Percentiles rank a stretch among this genome's conserved stretches.
These are phyloP conservation scores for Hemistola chrysoprasaria DNA, from an alignment of 2,888 invertebrate species.

Conservation along the genomic window DNA sequence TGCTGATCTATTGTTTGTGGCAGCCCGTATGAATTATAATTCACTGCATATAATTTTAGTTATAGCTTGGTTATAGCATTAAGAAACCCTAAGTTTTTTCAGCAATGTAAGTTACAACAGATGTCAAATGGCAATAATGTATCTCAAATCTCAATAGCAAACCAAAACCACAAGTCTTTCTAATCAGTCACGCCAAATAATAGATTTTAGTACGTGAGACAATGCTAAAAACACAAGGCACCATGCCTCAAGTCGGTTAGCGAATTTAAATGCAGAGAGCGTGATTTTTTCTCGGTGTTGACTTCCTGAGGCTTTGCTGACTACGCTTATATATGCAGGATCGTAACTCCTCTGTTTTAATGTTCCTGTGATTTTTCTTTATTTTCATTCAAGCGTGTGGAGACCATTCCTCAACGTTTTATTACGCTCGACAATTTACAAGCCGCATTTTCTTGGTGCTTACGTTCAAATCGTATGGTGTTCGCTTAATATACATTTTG, in stretches of 20 bases:
- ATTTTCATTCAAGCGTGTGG: constrained; percentile 18
- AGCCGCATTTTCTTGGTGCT: constrained; percentile 8
- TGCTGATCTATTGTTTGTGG: no score
- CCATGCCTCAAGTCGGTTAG: constrained; percentile 20
- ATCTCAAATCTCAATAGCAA: no score
- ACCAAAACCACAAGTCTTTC: constrained; percentile 12
- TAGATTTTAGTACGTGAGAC: constrained; percentile 30
- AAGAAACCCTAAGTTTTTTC: no score
- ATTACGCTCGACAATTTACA: constrained; percentile 12
- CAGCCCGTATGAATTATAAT: no score
- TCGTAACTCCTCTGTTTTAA: constrained; percentile 25
- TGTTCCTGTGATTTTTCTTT: constrained; percentile 25
- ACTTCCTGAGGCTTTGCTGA: constrained; percentile 25
- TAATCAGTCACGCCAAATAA: constrained; percentile 14
- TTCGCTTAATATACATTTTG: no score
- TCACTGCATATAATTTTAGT: no score
- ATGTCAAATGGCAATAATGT: no score
- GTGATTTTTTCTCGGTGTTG: constrained; percentile 29
- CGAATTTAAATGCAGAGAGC: constrained; percentile 34
- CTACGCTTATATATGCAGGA: constrained; percentile 28
- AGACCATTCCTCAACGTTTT: constrained; percentile 11
- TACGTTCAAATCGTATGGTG: no score
- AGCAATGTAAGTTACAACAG: no score
- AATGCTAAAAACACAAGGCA: constrained; percentile 26
- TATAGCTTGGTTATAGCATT: no score